Evolutionary conservation across 2,797 vertebrate species (phyloP), one percentile per base, ranked within the genome.

Genomic region (Melanotaenia maccullochi): DNA sequence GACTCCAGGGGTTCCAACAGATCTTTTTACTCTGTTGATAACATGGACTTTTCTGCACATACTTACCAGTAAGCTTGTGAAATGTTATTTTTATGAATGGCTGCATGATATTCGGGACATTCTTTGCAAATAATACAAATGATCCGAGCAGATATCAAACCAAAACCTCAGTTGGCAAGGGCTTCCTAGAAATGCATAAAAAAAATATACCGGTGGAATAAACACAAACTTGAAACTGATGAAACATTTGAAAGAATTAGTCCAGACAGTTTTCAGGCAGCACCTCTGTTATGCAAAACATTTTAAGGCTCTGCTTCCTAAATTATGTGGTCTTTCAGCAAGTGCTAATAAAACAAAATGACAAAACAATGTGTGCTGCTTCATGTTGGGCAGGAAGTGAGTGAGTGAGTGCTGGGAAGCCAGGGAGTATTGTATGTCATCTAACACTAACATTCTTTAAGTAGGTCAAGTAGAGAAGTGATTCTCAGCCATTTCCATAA

Each of bases 391-490:
- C 79, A 79, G 90, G 83, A 89, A 87, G 87, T 90, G 85, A 84
- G 63, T 75, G 86, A 85, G 73, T 83, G 78, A 90, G 88, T 74
- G 81, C 73, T 84, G 85, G 83, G 83, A 84, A 77, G 77, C 54
- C 9, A 11, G 86, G 85, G 84, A 90, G 85, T 88, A 89, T 87
- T 90, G 72, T 83, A 82, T 89, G 86, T 87, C 87, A 60, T 79
- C 78, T 79, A 90, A 90, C 81, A 89, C 84, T 85, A 92, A 92
- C 88, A 90, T 90, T 90, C 89, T 85, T 90, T 82, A 93, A 93
- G 88, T 93, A 90, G 92, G 93, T 94, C 91, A 93, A 84, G 82
- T 79, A 62, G 68, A 87, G 86, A 89, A 84, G 84, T 88, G 66
- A 89, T 90, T 90, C 81, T 71, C 84, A 90, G 87, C 73, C 81